Percentiles rank a stretch among this genome's conserved stretches.
phyloP scores from a whole-genome alignment of 2,888 invertebrate species.

The Xestia c-nigrum region DNA sequence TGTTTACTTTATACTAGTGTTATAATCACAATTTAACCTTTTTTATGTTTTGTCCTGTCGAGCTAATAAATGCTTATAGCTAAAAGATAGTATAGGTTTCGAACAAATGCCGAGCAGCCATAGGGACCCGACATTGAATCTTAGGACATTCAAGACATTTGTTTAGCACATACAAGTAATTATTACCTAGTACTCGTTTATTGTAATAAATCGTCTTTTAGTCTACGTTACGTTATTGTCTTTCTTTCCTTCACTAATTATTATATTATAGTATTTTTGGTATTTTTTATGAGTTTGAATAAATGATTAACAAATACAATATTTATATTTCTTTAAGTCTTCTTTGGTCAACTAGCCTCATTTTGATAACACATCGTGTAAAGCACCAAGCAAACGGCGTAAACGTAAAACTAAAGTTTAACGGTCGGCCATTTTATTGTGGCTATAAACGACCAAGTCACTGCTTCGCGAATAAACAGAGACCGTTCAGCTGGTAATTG shows the following conservation, averaged over 20 bases:
- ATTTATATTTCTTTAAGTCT: neutral
- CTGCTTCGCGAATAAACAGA: slow-evolving; percentile 76
- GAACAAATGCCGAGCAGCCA: neutral
- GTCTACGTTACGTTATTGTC: no score
- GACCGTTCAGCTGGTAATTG: slow-evolving; percentile 70
- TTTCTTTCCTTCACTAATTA: neutral
- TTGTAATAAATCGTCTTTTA: no score
- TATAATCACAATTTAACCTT: no score
- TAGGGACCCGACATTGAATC: neutral
- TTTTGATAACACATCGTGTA: slow-evolving; percentile 67
- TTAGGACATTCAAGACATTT: neutral
- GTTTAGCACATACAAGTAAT: neutral
- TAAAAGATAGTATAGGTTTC: neutral
- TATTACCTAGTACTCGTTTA: neutral
- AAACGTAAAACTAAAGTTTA: slow-evolving; percentile 81
- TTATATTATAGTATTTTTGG: no score
- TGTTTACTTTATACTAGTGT: no score
- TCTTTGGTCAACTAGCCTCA: slow-evolving; percentile 54
- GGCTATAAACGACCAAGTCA: slow-evolving; percentile 75
- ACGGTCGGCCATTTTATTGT: slow-evolving; percentile 77
- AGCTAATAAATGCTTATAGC: no score
- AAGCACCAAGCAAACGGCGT: slow-evolving; percentile 67
- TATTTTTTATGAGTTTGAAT: neutral
- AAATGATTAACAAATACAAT: neutral
- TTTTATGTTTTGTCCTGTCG: no score